Evolutionary conservation across 2,113 vertebrate species (phyloP).

Genomic region (Platysternon megacephalum): DNA sequence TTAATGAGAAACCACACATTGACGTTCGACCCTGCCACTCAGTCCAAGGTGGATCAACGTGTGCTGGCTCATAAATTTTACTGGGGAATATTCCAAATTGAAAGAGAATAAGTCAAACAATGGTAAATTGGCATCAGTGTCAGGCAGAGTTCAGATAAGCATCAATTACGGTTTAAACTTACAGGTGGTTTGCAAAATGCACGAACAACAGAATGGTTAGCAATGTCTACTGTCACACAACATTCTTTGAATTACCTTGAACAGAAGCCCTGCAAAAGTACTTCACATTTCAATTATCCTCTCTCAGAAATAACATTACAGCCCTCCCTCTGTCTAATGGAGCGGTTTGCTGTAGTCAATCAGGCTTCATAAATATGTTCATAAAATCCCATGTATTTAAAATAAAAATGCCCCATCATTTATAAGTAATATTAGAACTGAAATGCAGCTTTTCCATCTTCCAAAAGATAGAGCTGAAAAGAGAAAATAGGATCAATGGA

Average conservation of each 20-base stretch:
- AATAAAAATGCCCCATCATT: background rate
- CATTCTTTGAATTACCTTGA: background rate
- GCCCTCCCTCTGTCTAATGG: background rate
- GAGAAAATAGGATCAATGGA: background rate
- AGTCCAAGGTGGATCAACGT: background rate
- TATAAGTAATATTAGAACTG: background rate
- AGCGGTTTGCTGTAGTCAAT: background rate
- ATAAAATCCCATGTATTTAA: background rate
- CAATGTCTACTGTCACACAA: background rate
- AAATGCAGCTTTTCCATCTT: background rate
- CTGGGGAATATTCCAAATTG: background rate
- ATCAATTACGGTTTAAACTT: background rate
- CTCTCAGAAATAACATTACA: background rate
- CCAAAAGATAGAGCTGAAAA: background rate
- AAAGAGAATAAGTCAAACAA: background rate
- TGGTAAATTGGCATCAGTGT: background rate
- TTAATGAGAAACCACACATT: background rate
- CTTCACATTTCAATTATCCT: background rate
- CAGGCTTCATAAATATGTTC: background rate
- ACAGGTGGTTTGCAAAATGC: background rate
- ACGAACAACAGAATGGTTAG: background rate
- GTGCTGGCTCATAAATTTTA: background rate
- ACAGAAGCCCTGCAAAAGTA: background rate
- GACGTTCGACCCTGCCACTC: background rate
- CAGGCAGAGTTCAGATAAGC: background rate